Evolutionary conservation across 2,888 invertebrate genomes (phyloP).

Genomic region (Megaustenia siamemsis): DNA sequence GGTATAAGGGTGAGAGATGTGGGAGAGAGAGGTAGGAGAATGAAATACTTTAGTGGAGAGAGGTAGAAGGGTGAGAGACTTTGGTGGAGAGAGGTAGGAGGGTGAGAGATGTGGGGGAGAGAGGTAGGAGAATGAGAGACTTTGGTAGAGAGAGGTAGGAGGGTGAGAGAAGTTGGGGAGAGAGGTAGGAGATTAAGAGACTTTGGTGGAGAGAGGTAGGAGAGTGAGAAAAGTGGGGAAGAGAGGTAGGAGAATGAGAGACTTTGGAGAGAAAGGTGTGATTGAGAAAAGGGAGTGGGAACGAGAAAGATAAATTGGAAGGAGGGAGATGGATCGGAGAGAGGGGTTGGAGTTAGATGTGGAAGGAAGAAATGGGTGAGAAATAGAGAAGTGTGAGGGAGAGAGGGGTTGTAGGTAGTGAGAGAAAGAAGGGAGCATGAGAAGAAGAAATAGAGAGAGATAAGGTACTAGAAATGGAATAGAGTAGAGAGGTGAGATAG

Average conservation of each 20-base stretch:
- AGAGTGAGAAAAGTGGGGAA: not conserved
- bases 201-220: not conserved
- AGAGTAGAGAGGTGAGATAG: not conserved
- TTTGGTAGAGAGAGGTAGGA: not conserved
- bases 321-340: not conserved
- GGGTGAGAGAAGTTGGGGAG: not conserved
- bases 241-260: not conserved
- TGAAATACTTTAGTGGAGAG: not conserved
- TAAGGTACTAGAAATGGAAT: not conserved
- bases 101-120: not conserved
- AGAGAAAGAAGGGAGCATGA: not conserved
- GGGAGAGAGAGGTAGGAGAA: not conserved
- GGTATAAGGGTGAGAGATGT: conserved; percentile 29
- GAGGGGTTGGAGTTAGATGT: not conserved
- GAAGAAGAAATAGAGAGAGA: not conserved
- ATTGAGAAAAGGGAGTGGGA: not conserved
- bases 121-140: not conserved
- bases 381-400: not conserved
- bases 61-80: not conserved
- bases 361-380: not conserved
- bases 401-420: not conserved
- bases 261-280: conserved; percentile 18
- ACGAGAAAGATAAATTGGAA: not conserved
- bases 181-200: not conserved
- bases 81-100: not conserved